Evolutionary conservation across 2,113 vertebrate genomes (phyloP), one percentile per base, ranked within the genome.

Genomic region (Atherinomorus stipes): DNA sequence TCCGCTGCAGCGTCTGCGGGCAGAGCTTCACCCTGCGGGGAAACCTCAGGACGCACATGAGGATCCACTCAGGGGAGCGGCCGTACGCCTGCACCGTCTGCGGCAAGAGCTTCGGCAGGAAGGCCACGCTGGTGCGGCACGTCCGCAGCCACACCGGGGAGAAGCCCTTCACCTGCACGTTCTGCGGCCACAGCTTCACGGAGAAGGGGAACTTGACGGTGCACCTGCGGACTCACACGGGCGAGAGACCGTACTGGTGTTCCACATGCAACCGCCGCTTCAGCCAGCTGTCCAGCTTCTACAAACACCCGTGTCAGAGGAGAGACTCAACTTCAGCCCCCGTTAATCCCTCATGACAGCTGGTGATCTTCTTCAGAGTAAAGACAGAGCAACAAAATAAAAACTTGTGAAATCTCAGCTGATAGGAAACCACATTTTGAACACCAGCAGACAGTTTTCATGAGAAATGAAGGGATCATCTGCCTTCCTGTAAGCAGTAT

Each of bases 201-300:
- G 78, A 85, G 52, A 85, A 85, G 45, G 78, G 78, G 2, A 81
- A 85, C 74, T 70, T 85, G 61, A 85, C 65, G 2, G 78, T 81
- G 16, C 83, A 85, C 56, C 49, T 81, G 70, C 54, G 78, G 19
- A 78, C 64, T 1, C 82, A 85, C 74, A 77, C 83, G 2, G 82
- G 82, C 4, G 74, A 85, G 78, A 31, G 23, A 8, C 83, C 83
- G 4, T 81, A 77, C 70, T 49, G 70, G 34, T 85, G 83, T 65
- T 66, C 74, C 37, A 0, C 7, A 16, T 85, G 83, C 12, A 47
- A 51, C 50, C 25, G 60, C 0, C 56, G 56, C 64, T 85, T 85
- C 83, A 85, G 50, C 13, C 82, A 80, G 56, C 60, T 74, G 54
- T 77, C 82, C 47, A 52, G 64, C 54, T 74, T 70, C 74, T 57